phyloP scores from a whole-genome alignment of 2,888 invertebrate species.

The Andrena praecox region DNA sequence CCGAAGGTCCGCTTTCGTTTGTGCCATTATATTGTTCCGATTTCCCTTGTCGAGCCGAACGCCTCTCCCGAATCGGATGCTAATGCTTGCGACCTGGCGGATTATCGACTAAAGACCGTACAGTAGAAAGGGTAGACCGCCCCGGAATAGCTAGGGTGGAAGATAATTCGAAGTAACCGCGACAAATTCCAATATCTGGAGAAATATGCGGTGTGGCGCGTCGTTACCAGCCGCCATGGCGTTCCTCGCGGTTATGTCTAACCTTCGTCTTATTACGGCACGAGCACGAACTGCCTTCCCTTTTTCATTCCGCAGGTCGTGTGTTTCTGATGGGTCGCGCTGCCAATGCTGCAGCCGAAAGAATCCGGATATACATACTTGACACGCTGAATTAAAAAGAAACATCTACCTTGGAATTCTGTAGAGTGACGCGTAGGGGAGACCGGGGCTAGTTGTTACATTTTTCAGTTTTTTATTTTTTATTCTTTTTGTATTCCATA shows the following conservation, averaged over 20 bases:
- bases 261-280: conserved; percentile 80
- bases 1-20: background rate
- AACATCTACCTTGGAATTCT: background rate
- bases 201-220: conserved; percentile 83
- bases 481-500: no score
- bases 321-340: conserved; percentile 40
- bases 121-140: conserved; percentile 75
- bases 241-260: conserved; percentile 81
- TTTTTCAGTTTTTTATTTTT: no score
- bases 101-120: conserved; percentile 75
- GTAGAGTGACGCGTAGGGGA: background rate
- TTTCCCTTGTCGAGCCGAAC: conserved; percentile 28
- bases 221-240: conserved; percentile 79
- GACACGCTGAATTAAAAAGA: background rate
- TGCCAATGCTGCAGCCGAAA: background rate
- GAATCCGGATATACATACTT: background rate
- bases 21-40: background rate
- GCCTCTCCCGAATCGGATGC: conserved; percentile 52
- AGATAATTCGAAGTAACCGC: conserved; percentile 84
- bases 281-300: conserved; percentile 68
- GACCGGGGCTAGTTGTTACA: no score
- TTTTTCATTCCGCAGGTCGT: conserved; percentile 54
- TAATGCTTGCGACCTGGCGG: conserved; percentile 60
- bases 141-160: conserved; percentile 79
- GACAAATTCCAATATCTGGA: conserved; percentile 84